A percentile compares a stretch with the other conserved stretches of the same genome.
Conservation (phyloP, 1,140 invertebrate species). For the Pogonus chalceus region DNA sequence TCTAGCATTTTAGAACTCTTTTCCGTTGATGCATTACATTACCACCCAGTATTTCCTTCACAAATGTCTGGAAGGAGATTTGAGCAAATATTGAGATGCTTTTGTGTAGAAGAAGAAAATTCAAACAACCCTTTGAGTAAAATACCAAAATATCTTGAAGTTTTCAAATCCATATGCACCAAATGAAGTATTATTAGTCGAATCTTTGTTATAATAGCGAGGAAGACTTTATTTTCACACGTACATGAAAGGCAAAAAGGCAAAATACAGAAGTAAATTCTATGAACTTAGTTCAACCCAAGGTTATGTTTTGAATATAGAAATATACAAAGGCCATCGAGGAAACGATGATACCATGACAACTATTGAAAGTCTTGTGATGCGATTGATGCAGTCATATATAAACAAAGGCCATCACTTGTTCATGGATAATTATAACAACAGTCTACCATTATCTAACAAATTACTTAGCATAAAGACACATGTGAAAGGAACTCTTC, state of each 20-base stretch:
- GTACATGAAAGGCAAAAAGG: too few relatives aligned
- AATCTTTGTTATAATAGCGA: slow-evolving; percentile 28
- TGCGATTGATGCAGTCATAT: slow-evolving; percentile 22
- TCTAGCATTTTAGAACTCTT: too few relatives aligned
- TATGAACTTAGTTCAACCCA: slow-evolving; percentile 21
- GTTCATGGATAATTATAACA: too few relatives aligned
- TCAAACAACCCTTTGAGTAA: slow-evolving; percentile 15
- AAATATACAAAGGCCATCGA: slow-evolving; percentile 24
- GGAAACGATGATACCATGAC: slow-evolving; percentile 13
- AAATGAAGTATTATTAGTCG: slow-evolving; percentile 23
- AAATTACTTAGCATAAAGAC: too few relatives aligned
- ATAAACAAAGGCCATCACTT: slow-evolving; percentile 23
- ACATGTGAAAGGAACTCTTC: too few relatives aligned
- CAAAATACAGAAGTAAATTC: slow-evolving; percentile 26
- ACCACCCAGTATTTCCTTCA: too few relatives aligned
- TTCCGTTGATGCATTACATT: too few relatives aligned
- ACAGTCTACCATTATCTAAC: too few relatives aligned
- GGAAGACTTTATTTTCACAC: slow-evolving; percentile 23
- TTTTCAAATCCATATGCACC: too few relatives aligned
- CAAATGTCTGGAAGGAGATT: slow-evolving; percentile 24
- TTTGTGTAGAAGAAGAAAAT: slow-evolving; percentile 18
- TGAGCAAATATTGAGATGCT: slow-evolving; percentile 26
- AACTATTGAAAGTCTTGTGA: too few relatives aligned
- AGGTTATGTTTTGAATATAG: slow-evolving; percentile 30
- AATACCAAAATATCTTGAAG: slow-evolving; percentile 6